Conservation (phyloP, 2,797 vertebrate species). For the Somateria mollissima region DNA sequence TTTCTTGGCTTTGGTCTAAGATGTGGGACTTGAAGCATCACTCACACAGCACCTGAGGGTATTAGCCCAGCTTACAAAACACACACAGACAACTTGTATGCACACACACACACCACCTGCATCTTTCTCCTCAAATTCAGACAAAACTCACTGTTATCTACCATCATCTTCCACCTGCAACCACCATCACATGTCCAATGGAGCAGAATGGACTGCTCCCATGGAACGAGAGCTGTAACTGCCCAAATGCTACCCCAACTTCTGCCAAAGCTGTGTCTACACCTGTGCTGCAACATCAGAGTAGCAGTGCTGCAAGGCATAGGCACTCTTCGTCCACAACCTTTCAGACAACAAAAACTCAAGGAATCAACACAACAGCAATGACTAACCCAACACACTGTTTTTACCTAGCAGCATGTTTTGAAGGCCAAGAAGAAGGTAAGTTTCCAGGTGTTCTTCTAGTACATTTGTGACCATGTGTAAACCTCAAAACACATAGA, state of each 20-base stretch:
- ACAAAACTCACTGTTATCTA: background rate
- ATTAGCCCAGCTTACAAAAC: background rate
- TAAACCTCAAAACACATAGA: background rate
- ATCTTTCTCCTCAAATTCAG: background rate
- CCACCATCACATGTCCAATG: background rate
- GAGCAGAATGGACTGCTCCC: background rate
- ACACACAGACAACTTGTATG: fast-evolving
- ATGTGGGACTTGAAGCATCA: background rate
- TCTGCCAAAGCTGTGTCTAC: background rate
- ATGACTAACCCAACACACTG: background rate
- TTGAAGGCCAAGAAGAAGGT: background rate
- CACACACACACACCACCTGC: background rate
- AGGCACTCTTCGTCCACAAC: background rate
- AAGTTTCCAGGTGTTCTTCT: background rate
- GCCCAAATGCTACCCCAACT: background rate
- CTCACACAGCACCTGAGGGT: fast-evolving
- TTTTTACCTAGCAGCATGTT: background rate
- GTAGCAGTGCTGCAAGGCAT: background rate
- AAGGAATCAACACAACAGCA: background rate
- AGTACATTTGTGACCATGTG: background rate
- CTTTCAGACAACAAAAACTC: background rate
- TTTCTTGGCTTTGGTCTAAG: background rate
- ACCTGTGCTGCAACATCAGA: background rate
- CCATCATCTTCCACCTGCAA: background rate
- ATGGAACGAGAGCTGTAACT: background rate